Base-by-base conservation (phyloP, 2,113 vertebrate species). In the Leptodactylus fuscus region DNA sequence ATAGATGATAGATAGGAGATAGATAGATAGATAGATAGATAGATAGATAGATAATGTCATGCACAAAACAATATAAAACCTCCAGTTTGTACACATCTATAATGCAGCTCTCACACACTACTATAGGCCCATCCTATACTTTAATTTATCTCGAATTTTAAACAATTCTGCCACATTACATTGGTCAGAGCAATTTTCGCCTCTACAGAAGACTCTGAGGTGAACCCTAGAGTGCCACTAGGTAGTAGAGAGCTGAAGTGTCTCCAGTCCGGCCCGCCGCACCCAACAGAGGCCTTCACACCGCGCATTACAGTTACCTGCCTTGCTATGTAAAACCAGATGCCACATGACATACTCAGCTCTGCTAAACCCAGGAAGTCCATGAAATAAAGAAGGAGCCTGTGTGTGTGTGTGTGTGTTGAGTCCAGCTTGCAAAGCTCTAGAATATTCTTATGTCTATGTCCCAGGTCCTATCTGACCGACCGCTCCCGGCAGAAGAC, bases 381-480 rank as follows among this genome's bases (percentile, higher is more conserved):
- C n/a, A n/a, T n/a, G n/a, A n/a, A n/a, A n/a, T n/a, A n/a, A n/a
- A n/a, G n/a, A n/a, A n/a, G n/a, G n/a, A n/a, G n/a, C n/a, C n/a
- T n/a, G n/a, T n/a, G n/a, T n/a, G n/a, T n/a, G n/a, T n/a, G n/a
- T n/a, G n/a, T 44, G 41, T 44, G 41, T 44, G 41, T 9, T 44
- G 4, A 44, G 41, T 4, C 22, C 53, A 58, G 22, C 32, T 48
- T 34, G 38, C 22, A 62, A 83, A 76, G 49, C 58, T 83, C n/a
- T 41, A 55, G n/a, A 55, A 71, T 70, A 27, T 90, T 91, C 91
- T 87, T 88, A 91, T 94, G 92, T 91, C 90, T 90, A 92, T 91
- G 91, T 93, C 91, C 77, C 88, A 90, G 91, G 82, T 91, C 91
- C 91, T 93, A 93, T 93, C 93, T 93, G 93, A 93, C 93, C 94